Percentiles rank a stretch among this genome's conserved stretches.
Conservation (phyloP, 2,797 vertebrate species). For the Garrulus glandarius region DNA sequence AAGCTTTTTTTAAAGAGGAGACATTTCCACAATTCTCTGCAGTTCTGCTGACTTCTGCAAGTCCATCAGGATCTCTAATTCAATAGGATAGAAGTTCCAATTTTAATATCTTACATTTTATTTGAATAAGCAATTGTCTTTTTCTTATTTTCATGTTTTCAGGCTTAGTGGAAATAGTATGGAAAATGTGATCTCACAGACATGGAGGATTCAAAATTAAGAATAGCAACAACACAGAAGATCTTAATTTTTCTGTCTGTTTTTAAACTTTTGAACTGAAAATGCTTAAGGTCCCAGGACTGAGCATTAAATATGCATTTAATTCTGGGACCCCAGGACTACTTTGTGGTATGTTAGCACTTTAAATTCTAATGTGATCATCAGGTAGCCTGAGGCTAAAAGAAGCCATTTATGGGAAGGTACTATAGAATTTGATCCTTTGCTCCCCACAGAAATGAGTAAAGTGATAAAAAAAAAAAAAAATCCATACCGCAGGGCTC, state of each 20-base stretch:
- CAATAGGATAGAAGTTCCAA: not conserved
- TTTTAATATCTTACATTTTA: not conserved
- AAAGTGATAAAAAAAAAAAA: not conserved
- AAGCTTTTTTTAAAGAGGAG: not conserved
- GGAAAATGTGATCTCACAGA: not conserved
- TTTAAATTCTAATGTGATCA: not conserved
- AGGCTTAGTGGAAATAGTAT: not conserved
- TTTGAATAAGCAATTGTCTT: not conserved
- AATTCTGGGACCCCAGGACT: not conserved
- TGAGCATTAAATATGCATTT: not conserved
- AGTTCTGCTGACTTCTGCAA: not conserved
- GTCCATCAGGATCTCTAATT: not conserved
- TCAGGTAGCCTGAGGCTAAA: not conserved
- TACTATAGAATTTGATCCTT: not conserved
- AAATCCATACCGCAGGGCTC: not conserved
- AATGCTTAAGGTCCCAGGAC: not conserved
- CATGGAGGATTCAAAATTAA: not conserved
- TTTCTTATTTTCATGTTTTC: not conserved
- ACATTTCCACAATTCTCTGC: not conserved
- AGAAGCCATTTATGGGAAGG: not conserved
- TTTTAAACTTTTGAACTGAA: not conserved
- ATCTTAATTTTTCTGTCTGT: not conserved
- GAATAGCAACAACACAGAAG: not conserved
- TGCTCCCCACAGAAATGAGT: not conserved
- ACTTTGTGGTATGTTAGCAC: not conserved